A percentile compares a stretch with the other conserved stretches of the same genome.
These are phyloP conservation scores for Haliclona indistincta DNA, from an alignment of 37 sponge, comb jelly and placozoan species.

Conservation along the genomic window DNA sequence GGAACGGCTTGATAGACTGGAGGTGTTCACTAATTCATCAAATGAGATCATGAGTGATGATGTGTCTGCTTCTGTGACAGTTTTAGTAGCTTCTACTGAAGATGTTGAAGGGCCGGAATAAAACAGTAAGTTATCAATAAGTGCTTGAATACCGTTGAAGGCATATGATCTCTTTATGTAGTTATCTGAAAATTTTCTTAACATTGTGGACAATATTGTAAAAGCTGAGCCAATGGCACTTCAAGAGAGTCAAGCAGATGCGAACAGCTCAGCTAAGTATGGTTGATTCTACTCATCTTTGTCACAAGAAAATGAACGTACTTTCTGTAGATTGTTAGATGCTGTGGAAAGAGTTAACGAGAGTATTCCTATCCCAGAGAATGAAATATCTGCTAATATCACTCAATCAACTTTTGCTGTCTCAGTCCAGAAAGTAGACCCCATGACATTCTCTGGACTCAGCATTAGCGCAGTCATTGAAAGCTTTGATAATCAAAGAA, in stretches of 20 bases:
- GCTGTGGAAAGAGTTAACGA: conserved; percentile 13
- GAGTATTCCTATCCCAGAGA: not conserved
- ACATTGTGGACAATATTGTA: conserved; percentile 37
- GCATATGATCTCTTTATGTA: too few species aligned
- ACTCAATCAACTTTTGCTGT: not conserved
- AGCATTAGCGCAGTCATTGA: not conserved
- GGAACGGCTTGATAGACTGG: not conserved
- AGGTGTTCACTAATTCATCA: not conserved
- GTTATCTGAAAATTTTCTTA: conserved; percentile 11
- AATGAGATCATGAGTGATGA: not conserved
- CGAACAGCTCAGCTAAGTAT: conserved; percentile 19
- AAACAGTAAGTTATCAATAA: conserved; percentile 18
- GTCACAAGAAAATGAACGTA: too few species aligned
- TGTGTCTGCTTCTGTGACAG: not conserved
- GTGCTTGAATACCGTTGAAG: too few species aligned
- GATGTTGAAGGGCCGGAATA: conserved; percentile 5
- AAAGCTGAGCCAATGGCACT: conserved; percentile 15
- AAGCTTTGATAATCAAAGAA: not conserved
- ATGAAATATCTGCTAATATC: not conserved
- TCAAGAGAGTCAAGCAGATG: conserved; percentile 14
- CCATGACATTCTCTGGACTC: not conserved
- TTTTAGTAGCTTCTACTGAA: not conserved
- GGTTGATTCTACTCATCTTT: conserved; percentile 5
- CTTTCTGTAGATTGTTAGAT: conserved; percentile 5
- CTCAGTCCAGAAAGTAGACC: conserved; percentile 8